Evolutionary conservation across 2,888 invertebrate genomes (phyloP).

Genomic region (Macrosiphum euphorbiae): DNA sequence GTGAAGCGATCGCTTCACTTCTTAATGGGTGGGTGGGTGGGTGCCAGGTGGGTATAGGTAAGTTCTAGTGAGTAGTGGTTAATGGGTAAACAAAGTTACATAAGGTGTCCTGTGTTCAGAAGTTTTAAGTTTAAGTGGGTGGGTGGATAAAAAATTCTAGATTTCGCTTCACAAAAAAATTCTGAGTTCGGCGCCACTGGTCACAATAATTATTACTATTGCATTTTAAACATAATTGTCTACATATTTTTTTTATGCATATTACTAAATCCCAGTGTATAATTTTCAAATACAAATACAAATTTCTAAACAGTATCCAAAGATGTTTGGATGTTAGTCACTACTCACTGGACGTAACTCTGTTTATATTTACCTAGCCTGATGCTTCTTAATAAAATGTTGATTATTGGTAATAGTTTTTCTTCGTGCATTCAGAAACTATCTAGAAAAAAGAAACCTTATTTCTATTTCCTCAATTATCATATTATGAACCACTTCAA

Average conservation of each 20-base stretch:
- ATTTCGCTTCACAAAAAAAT: no score
- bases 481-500: neutral
- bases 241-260: neutral
- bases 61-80: no score
- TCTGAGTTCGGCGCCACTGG: no score
- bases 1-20: no score
- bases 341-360: neutral
- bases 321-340: neutral
- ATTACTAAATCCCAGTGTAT: neutral
- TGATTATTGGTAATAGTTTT: neutral
- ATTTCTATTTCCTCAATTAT: neutral
- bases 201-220: neutral
- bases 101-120: no score
- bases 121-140: no score
- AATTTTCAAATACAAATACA: neutral
- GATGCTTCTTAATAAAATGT: neutral
- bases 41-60: no score
- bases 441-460: neutral
- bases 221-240: slow-evolving; percentile 9
- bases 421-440: neutral
- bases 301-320: neutral
- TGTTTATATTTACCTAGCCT: neutral
- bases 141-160: no score
- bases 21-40: no score
- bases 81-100: no score